phyloP scores from a whole-genome alignment of 2,888 invertebrate genomes.

The Germaria angustata region DNA sequence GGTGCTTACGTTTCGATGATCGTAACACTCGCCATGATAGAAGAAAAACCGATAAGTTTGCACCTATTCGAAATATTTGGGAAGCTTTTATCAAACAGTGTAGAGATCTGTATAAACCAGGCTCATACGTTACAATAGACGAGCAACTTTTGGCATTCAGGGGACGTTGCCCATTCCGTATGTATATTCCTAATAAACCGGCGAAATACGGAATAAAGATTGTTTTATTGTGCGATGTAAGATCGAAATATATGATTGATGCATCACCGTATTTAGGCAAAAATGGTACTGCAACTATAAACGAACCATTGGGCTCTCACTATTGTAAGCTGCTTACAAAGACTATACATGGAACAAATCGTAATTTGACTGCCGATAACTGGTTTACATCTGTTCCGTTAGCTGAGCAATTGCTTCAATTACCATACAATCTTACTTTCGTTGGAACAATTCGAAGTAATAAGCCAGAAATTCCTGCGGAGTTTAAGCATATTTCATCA shows the following conservation, averaged over 20 bases:
- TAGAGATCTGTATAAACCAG: conserved; percentile 48
- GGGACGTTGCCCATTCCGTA: conserved; percentile 37
- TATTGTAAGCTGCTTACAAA: conserved; percentile 68
- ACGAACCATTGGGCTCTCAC: conserved; percentile 21
- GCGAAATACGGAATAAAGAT: conserved; percentile 27
- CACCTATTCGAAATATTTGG: conserved; percentile 47
- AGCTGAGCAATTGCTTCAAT: conserved; percentile 69
- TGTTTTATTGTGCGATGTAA: conserved; percentile 11
- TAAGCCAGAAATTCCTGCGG: conserved; percentile 60
- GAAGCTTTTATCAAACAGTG: conserved; percentile 25
- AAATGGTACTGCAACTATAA: conserved; percentile 1
- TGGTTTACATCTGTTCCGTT: conserved; percentile 74
- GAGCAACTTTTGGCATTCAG: conserved; percentile 46
- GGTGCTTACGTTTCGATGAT: conserved; percentile 40
- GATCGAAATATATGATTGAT: conserved; percentile 34
- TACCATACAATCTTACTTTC: conserved; percentile 69
- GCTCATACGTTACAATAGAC: conserved; percentile 49
- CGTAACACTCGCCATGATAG: conserved; percentile 40
- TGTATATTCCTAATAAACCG: conserved; percentile 27
- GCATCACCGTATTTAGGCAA: conserved; percentile 28
- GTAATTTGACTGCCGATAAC: conserved; percentile 72
- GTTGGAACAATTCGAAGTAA: conserved; percentile 65
- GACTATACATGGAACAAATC: conserved; percentile 68
- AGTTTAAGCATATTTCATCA: conserved; percentile 47
- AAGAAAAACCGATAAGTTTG: conserved; percentile 38